These are phyloP conservation scores for Bombus difficillimus DNA, from an alignment of 1,140 invertebrate genomes.

Conservation along the genomic window DNA sequence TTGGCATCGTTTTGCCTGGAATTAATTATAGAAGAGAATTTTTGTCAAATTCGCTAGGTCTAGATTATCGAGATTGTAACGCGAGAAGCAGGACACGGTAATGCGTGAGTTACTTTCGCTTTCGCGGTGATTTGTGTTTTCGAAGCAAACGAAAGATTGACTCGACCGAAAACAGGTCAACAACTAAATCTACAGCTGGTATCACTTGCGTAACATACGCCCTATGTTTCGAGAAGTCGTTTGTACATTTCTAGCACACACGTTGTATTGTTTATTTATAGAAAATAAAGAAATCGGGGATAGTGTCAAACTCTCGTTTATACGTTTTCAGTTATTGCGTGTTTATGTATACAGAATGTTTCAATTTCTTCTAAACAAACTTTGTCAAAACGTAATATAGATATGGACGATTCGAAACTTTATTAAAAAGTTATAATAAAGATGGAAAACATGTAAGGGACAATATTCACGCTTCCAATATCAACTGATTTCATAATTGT, in stretches of 20 bases:
- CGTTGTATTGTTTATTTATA: conserved; percentile 40
- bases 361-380: neutral
- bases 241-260: conserved; percentile 13
- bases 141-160: conserved; percentile 31
- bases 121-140: conserved; percentile 42
- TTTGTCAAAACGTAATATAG: neutral
- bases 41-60: too few species aligned
- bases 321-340: neutral
- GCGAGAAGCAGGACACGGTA: neutral
- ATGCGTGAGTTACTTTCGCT: conserved; percentile 32
- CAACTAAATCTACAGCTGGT: conserved; percentile 42
- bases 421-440: neutral
- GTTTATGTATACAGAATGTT: neutral
- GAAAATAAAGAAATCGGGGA: conserved; percentile 35
- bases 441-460: neutral
- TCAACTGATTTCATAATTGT: neutral
- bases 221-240: neutral
- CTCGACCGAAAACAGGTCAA: conserved; percentile 46
- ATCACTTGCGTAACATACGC: conserved; percentile 35
- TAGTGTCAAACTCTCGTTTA: neutral
- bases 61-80: conserved; percentile 14
- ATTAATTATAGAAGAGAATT: neutral
- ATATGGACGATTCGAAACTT: neutral
- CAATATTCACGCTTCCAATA: neutral
- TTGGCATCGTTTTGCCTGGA: too few species aligned